Evolutionary conservation across 2,797 vertebrate species (phyloP).

Genomic region (Lacerta bilineata): DNA sequence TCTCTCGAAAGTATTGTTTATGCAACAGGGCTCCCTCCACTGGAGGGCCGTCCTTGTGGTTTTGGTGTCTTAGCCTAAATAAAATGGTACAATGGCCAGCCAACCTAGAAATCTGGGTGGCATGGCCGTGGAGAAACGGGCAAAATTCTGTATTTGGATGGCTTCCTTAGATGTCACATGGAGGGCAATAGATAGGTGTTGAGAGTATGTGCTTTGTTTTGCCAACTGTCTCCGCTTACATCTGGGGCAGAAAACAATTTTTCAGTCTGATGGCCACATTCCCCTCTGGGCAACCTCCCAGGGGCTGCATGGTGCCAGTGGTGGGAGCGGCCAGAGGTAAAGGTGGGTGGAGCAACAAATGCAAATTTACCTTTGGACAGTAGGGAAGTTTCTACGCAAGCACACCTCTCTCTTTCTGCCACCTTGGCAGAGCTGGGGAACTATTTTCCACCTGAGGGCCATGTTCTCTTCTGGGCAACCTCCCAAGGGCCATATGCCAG

Average conservation of each 20-base stretch:
- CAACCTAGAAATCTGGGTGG: constrained; percentile 1
- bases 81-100: constrained; percentile 20
- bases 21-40: constrained; percentile 52
- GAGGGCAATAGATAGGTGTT: background rate
- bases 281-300: background rate
- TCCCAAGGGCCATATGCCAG: too few species aligned
- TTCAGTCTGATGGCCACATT: background rate
- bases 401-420: too few species aligned
- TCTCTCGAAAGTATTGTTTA: constrained; percentile 55
- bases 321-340: too few species aligned
- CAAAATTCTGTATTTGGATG: background rate
- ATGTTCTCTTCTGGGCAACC: too few species aligned
- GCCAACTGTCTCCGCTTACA: background rate
- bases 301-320: background rate
- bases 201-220: background rate
- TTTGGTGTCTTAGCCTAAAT: constrained; percentile 45
- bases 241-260: background rate
- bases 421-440: too few species aligned
- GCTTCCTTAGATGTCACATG: background rate
- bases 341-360: too few species aligned
- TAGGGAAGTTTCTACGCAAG: too few species aligned
- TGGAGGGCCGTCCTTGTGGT: background rate
- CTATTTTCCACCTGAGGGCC: too few species aligned
- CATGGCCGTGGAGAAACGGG: background rate
- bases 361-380: too few species aligned